Base-by-base conservation (phyloP, 1,140 invertebrate genomes). In the Goniozus legneri region DNA sequence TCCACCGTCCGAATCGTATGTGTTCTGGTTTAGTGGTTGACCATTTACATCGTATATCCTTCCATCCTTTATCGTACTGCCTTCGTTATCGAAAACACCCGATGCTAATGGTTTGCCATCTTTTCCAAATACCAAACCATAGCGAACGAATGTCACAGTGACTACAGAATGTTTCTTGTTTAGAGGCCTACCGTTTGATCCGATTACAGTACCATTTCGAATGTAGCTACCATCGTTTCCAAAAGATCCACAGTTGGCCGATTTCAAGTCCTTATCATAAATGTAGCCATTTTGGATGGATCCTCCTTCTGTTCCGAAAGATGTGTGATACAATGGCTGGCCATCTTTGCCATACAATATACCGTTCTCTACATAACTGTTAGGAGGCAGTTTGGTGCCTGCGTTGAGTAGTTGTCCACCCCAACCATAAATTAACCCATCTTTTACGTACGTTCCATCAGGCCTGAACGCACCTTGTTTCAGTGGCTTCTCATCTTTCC, bases 381-480 rank as follows among this genome's bases (percentile, higher is more conserved):
- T 63, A 4, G 19, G 40, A 0, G 73, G 71, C 13, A 75, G 37
- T 45, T 65, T 56, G 4, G 64, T 60, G 3, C 71, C 73, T 21
- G 59, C 45, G n/a, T 69, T 76, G 1, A 71, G 44, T 1, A 74
- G 42, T 8, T 68, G 57, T 2, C 73, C 73, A 14, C 67, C 70
- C 68, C 67, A 71, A 12, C 59, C 64, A 19, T 73, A 64, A 12
- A 73, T 47, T 2, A 74, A 50, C 6, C 73, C 73, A 24, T 76
- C 68, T 20, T 62, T 66, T 8, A 76, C 60, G 27, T 74, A 74
- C 18, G 60, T 67, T 3, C 71, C 71, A 35, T 73, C 67, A 6
- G 62, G 54, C 48, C 64, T 68, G 43, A 76, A 74, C 4, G 65
- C 69, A 27, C 73, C 73, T 32, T 71, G 65, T 19, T 67, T 73